phyloP scores from a whole-genome alignment of 2,888 invertebrate species.

The Philereme vetulata region DNA sequence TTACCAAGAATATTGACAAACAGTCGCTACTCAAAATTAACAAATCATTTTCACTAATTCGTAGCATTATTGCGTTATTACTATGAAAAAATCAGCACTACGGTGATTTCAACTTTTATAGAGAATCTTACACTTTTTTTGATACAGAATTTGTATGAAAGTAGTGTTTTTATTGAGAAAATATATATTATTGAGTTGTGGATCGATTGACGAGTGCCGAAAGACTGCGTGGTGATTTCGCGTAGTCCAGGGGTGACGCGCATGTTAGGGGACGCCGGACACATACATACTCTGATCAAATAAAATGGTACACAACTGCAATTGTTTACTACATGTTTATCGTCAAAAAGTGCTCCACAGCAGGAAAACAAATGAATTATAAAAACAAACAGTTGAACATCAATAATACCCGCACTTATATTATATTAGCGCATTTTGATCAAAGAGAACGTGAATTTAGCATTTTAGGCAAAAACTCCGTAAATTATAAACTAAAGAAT shows the following conservation, averaged over 20 bases:
- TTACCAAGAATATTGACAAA: slow-evolving; percentile 30
- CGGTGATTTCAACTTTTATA: not conserved
- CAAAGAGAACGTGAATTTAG: no score
- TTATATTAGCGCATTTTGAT: no score
- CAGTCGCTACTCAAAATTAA: slow-evolving; percentile 52
- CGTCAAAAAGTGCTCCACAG: not conserved
- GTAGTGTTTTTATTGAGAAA: slow-evolving; percentile 1
- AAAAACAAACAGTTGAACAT: not conserved
- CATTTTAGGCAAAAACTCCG: no score
- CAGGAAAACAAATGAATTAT: not conserved
- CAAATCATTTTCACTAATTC: slow-evolving; percentile 49
- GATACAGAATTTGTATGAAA: not conserved
- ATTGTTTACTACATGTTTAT: slow-evolving; percentile 21
- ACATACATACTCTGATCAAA: slow-evolving; percentile 53
- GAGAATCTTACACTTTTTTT: slow-evolving; percentile 4
- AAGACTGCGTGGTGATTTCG: slow-evolving; percentile 73
- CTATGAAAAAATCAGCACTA: slow-evolving; percentile 6
- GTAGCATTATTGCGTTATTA: slow-evolving; percentile 24
- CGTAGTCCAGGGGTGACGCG: slow-evolving; percentile 65
- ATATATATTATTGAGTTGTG: slow-evolving; percentile 50
- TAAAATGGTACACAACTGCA: slow-evolving; percentile 53
- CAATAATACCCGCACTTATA: no score
- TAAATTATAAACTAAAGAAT: no score
- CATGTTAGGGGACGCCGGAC: slow-evolving; percentile 67
- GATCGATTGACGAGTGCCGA: slow-evolving; percentile 65